Evolutionary conservation across 2,113 vertebrate genomes (phyloP).

Genomic region (Dasypus novemcinctus): DNA sequence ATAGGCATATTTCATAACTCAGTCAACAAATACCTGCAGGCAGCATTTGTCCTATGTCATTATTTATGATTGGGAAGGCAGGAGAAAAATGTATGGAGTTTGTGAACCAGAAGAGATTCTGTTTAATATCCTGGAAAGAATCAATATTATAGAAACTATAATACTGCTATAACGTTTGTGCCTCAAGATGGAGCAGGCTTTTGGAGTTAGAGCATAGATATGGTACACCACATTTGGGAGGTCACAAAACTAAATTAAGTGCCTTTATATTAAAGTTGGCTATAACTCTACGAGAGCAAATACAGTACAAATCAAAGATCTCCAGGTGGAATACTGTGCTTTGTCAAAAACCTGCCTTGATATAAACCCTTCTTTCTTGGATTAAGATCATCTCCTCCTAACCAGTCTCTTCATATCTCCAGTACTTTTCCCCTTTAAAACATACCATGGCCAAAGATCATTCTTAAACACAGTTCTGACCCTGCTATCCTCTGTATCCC

Average conservation of each 20-base stretch:
- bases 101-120: constrained; percentile 46
- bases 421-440: background rate
- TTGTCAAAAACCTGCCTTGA: background rate
- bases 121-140: constrained; percentile 45
- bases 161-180: background rate
- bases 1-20: constrained; percentile 47
- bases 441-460: background rate
- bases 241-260: background rate
- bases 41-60: constrained; percentile 11
- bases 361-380: background rate
- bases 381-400: background rate
- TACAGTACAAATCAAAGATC: background rate
- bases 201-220: background rate
- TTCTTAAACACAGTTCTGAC: background rate
- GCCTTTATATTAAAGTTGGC: background rate
- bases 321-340: background rate
- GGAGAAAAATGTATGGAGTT: constrained; percentile 24
- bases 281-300: background rate
- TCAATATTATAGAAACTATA: background rate
- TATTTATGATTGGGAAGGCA: constrained; percentile 43
- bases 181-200: background rate
- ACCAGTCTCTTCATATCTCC: background rate
- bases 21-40: constrained; percentile 58
- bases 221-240: background rate
- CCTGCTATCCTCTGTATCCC: background rate